A percentile compares a stretch with the other conserved stretches of the same genome.
Conservation (phyloP, 1,140 invertebrate species). For the Microplitis demolitor region DNA sequence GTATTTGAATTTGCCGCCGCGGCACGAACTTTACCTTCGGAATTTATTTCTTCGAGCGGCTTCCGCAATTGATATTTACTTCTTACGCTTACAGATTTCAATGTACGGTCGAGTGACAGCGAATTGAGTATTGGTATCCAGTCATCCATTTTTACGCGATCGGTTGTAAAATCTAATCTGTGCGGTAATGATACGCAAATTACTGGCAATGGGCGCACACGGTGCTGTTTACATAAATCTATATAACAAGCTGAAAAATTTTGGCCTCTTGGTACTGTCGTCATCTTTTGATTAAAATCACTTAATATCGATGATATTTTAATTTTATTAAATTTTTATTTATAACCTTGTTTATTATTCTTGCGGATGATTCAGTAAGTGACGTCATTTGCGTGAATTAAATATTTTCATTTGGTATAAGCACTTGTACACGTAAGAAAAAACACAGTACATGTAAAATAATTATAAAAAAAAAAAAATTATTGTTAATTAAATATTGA, state of each 20-base stretch:
- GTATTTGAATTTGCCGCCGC: conserved; percentile 45
- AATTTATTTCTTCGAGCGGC: conserved; percentile 64
- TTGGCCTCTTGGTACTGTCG: conserved; percentile 37
- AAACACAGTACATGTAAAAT: not conserved
- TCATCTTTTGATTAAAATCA: conserved; percentile 17
- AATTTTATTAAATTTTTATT: not conserved
- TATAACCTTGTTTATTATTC: not conserved
- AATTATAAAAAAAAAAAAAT: conserved; percentile 23
- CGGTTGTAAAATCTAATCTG: conserved; percentile 68
- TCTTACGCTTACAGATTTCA: conserved; percentile 51
- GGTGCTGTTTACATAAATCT: conserved; percentile 53
- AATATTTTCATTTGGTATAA: not conserved
- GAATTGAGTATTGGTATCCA: conserved; percentile 73
- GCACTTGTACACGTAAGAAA: not conserved
- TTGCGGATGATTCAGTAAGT: not conserved
- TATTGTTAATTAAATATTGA: conserved; percentile 17
- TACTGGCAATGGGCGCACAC: conserved; percentile 49
- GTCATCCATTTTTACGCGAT: conserved; percentile 71
- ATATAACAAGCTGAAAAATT: conserved; percentile 54
- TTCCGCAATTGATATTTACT: conserved; percentile 49
- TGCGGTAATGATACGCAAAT: conserved; percentile 54
- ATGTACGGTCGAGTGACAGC: conserved; percentile 66
- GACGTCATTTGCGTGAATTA: conserved; percentile 2
- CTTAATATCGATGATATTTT: conserved; percentile 6
- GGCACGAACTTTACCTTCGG: conserved; percentile 60